These are phyloP conservation scores for Synergus laeviventris DNA, from an alignment of 2,888 invertebrate species.

Conservation along the genomic window DNA sequence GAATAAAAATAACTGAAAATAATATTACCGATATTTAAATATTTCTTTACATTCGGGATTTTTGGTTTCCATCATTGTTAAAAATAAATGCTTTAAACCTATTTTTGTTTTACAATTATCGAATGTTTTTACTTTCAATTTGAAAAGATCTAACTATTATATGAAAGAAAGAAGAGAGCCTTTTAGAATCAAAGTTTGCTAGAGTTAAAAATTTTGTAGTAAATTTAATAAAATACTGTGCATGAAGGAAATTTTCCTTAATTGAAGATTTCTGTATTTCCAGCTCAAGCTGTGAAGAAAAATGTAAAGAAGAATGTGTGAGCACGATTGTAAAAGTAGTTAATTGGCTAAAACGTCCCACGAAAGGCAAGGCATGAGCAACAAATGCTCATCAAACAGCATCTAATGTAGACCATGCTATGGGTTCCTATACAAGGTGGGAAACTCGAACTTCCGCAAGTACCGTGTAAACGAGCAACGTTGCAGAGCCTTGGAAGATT, in stretches of 20 bases:
- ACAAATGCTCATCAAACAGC: constrained; percentile 26
- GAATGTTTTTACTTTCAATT: too few relatives aligned
- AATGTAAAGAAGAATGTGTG: constrained; percentile 8
- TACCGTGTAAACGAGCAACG: neutral
- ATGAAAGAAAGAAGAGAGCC: too few relatives aligned
- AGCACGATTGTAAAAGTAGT: constrained; percentile 29
- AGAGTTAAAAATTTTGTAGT: too few relatives aligned
- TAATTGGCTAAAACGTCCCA: constrained; percentile 19
- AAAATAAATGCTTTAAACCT: too few relatives aligned
- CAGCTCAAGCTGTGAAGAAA: neutral
- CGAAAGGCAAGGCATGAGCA: constrained; percentile 9
- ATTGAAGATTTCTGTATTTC: neutral
- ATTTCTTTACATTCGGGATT: too few relatives aligned
- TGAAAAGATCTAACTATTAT: too few relatives aligned
- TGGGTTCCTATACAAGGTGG: constrained; percentile 45
- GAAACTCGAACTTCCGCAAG: constrained; percentile 52
- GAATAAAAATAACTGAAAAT: too few relatives aligned
- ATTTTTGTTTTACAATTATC: too few relatives aligned
- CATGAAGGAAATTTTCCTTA: constrained; percentile 1
- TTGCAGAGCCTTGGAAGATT: neutral
- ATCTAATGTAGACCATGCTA: constrained; percentile 9
- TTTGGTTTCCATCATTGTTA: too few relatives aligned
- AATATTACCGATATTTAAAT: too few relatives aligned
- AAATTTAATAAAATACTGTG: neutral
- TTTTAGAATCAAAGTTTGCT: too few relatives aligned